Conservation (phyloP, 1,140 invertebrate species). For the Drosophila trapezifrons region DNA sequence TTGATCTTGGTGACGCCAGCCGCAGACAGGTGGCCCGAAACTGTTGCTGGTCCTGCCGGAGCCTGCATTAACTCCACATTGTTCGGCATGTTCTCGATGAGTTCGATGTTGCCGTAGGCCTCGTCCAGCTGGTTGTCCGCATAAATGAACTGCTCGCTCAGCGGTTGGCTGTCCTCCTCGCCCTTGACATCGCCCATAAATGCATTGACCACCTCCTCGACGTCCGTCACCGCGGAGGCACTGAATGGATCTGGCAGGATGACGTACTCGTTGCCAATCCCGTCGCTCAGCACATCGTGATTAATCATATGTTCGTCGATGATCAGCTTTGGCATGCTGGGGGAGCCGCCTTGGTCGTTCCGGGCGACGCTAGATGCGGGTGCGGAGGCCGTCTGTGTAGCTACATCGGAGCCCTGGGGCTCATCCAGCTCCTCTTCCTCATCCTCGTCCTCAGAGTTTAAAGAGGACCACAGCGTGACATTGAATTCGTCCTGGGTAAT, state of each 20-base stretch:
- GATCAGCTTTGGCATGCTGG: conserved; percentile 62
- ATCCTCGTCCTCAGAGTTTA: conserved; percentile 72
- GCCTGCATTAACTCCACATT: conserved; percentile 52
- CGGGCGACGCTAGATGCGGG: conserved; percentile 3
- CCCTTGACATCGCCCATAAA: conserved; percentile 68
- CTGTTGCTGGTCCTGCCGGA: conserved; percentile 3
- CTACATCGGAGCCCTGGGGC: conserved; percentile 7
- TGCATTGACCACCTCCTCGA: conserved; percentile 75
- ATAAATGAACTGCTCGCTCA: conserved; percentile 64
- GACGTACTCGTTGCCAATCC: conserved; percentile 76
- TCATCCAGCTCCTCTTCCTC: conserved; percentile 64
- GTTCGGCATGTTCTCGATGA: conserved; percentile 77
- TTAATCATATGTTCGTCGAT: conserved; percentile 68
- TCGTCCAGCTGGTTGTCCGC: conserved; percentile 66
- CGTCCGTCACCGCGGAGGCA: conserved; percentile 65
- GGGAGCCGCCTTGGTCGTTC: conserved; percentile 18
- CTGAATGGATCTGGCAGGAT: conserved; percentile 77
- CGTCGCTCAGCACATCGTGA: conserved; percentile 69
- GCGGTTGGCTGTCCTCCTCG: conserved; percentile 66
- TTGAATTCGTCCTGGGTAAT: conserved; percentile 76
- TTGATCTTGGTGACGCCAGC: conserved; percentile 17
- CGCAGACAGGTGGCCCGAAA: not conserved
- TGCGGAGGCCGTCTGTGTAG: conserved; percentile 2
- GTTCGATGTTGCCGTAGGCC: conserved; percentile 64
- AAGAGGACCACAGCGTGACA: conserved; percentile 71